Conservation (phyloP, 1,140 invertebrate species). For the Campoletis sonorensis region DNA sequence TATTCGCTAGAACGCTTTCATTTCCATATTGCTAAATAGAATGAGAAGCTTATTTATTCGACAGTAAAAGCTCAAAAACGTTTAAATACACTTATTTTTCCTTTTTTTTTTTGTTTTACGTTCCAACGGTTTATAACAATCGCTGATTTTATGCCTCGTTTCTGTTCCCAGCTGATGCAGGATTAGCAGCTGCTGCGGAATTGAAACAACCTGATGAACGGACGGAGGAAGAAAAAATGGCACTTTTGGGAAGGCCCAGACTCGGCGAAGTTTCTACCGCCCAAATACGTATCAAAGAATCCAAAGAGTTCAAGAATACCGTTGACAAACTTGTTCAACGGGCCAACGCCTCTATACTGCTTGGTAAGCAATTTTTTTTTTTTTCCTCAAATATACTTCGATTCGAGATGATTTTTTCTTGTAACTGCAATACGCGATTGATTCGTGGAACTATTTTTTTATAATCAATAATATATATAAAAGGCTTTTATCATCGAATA, state of each 20-base stretch:
- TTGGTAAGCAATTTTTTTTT: slow-evolving; percentile 76
- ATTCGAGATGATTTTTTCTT: too few species aligned
- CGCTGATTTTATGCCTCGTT: slow-evolving; percentile 13
- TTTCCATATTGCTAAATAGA: too few species aligned
- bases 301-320: slow-evolving; percentile 99
- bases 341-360: slow-evolving; percentile 94
- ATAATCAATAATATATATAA: too few species aligned
- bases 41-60: too few species aligned
- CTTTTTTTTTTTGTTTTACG: not conserved
- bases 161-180: slow-evolving; percentile 78
- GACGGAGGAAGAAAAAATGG: slow-evolving; percentile 89
- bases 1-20: too few species aligned
- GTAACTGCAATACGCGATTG: too few species aligned
- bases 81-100: not conserved
- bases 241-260: slow-evolving; percentile 92
- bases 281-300: slow-evolving; percentile 95
- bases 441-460: too few species aligned
- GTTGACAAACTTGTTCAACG: slow-evolving; percentile 98
- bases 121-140: not conserved
- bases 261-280: slow-evolving; percentile 90
- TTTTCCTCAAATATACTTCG: too few species aligned
- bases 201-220: slow-evolving; percentile 81
- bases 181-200: slow-evolving; percentile 80
- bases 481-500: too few species aligned
- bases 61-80: not conserved